These are phyloP conservation scores for Ginglymostoma cirratum DNA, from an alignment of 2,113 vertebrate species.

Conservation along the genomic window DNA sequence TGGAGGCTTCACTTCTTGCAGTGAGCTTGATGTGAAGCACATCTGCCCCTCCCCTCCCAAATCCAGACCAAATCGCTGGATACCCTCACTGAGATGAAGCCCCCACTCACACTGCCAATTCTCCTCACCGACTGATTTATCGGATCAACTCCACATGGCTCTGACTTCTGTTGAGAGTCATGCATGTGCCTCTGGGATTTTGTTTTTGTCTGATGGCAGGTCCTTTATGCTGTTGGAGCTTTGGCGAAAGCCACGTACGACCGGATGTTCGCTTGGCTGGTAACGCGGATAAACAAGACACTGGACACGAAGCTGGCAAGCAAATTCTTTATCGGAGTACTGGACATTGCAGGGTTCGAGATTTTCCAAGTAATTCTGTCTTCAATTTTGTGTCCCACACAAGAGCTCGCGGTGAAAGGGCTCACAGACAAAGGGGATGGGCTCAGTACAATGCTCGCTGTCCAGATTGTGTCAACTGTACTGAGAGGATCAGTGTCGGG, in stretches of 20 bases:
- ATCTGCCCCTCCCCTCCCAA: no score
- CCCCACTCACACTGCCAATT: no score
- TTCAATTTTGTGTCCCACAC: not conserved
- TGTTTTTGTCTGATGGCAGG: not conserved
- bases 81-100: no score
- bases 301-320: not conserved
- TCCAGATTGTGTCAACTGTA: no score
- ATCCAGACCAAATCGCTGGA: no score
- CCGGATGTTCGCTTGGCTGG: constrained; percentile 33
- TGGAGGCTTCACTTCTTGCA: no score
- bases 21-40: no score
- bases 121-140: no score
- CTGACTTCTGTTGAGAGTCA: not conserved
- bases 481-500: no score
- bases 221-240: constrained; percentile 10
- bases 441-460: no score
- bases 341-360: constrained; percentile 38
- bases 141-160: not conserved
- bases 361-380: constrained; percentile 19
- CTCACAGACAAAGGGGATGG: no score
- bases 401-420: no score
- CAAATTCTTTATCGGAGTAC: constrained; percentile 28
- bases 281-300: constrained; percentile 22
- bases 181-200: not conserved
- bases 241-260: constrained; percentile 34